phyloP scores from a whole-genome alignment of 2,888 invertebrate species.

The Linyphia triangularis region DNA sequence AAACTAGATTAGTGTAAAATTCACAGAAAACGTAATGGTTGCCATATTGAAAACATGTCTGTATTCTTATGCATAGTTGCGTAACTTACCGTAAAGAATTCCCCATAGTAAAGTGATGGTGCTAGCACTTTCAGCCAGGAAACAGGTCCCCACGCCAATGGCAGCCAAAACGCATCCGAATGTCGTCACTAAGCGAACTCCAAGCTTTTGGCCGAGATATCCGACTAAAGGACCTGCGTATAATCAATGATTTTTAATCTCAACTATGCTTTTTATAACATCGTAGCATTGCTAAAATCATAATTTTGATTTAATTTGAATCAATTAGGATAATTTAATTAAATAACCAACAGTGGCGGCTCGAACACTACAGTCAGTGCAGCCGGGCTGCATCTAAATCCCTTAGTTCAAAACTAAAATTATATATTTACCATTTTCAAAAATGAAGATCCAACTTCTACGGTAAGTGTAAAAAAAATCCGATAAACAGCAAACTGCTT shows the following conservation, averaged over 20 bases:
- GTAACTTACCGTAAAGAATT: slow-evolving; percentile 71
- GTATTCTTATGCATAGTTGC: no score
- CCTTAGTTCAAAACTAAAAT: no score
- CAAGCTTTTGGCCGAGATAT: slow-evolving; percentile 44
- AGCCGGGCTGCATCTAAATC: no score
- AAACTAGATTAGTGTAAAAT: not conserved
- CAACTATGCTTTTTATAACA: not conserved
- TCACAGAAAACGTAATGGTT: no score
- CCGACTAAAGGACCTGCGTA: slow-evolving; percentile 60
- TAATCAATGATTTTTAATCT: not conserved
- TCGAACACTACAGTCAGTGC: no score
- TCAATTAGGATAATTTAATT: not conserved
- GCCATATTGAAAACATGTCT: not conserved
- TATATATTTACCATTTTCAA: no score
- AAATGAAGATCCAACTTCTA: no score
- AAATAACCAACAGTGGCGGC: not conserved
- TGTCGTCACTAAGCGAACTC: slow-evolving; percentile 46
- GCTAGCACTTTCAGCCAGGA: slow-evolving; percentile 56
- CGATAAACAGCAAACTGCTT: no score
- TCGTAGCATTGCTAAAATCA: not conserved
- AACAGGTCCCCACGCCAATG: slow-evolving; percentile 71
- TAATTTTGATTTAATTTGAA: not conserved
- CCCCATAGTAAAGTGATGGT: slow-evolving; percentile 72
- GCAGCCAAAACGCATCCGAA: slow-evolving; percentile 70
- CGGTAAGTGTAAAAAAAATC: no score